These are phyloP conservation scores for Ethmia dodecea DNA, from an alignment of 2,888 invertebrate genomes.

Conservation along the genomic window DNA sequence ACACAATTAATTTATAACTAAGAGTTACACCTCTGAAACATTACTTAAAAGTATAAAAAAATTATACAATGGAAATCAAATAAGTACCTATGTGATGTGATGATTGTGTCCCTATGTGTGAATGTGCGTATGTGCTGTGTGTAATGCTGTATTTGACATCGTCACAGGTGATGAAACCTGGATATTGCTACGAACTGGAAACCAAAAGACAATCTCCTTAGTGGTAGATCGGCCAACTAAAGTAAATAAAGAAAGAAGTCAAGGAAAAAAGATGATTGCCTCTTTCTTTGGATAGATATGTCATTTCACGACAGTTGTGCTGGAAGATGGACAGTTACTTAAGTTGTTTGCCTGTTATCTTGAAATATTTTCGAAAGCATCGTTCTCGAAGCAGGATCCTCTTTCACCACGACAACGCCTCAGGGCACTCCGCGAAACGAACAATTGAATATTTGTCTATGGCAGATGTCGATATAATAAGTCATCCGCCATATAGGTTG, in stretches of 20 bases:
- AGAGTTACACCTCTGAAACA: too few species aligned
- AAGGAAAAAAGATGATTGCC: neutral
- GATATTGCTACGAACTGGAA: too few species aligned
- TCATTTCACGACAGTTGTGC: neutral
- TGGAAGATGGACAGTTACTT: neutral
- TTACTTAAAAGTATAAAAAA: too few species aligned
- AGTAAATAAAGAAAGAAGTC: too few species aligned
- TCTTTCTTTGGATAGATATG: neutral
- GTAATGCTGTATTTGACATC: neutral
- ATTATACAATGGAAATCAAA: too few species aligned
- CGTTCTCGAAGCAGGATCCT: conserved; percentile 1
- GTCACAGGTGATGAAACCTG: neutral
- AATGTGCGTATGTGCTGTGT: too few species aligned
- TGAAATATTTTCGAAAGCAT: neutral
- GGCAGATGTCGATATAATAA: neutral
- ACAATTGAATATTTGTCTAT: neutral
- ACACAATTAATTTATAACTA: too few species aligned
- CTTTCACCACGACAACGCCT: conserved; percentile 3
- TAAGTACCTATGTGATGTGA: too few species aligned
- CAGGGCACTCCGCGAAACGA: neutral
- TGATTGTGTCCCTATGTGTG: too few species aligned
- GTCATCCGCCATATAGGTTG: neutral
- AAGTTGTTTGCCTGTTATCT: neutral
- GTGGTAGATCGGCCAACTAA: neutral
- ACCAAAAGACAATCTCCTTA: too few species aligned